Base-by-base conservation (phyloP, 1,140 invertebrate species). In the Pogonomyrmex californicus region DNA sequence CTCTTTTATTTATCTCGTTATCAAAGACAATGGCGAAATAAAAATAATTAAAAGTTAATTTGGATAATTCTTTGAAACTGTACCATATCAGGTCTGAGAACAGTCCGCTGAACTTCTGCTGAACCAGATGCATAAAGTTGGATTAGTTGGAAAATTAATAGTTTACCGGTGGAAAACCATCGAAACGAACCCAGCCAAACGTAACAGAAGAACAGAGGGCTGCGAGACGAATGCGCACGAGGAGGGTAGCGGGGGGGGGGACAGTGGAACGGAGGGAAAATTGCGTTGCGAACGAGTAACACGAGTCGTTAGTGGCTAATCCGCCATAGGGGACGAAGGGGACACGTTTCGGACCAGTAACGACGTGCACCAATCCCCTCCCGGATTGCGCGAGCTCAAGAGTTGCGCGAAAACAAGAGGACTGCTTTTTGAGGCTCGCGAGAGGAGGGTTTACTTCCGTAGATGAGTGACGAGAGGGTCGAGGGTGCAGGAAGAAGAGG, bases 221-320 rank as follows among this genome's bases (percentile, higher is more conserved):
- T n/a, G 77, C 41, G 44, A 63, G 36, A 38, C 14, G 14, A 17
- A 23, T 1, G 36, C 7, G 4, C 9, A 7, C 63, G 41, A 23
- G 1, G 4, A 30, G 23, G 14, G 36, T 1, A 36, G 54, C 51
- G 36, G 30, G 51, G 1, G 63, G 47, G 54, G 49, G 54, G 44
- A 14, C 6, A 41, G 51, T 7, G 63, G 62, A 36, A 62, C 41
- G 65, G 56, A 75, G 78, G 86, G 85, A 89, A 93, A 93, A 94
- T 93, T 93, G 92, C 93, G 88, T 93, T 86, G 91, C 91, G 88
- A 93, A 92, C 87, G 92, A 91, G 91, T 91, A 92, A 92, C 93
- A 93, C 92, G 91, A 93, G 90, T 93, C 93, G 93, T 94, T 93
- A 94, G 92, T 88, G 92, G 91, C 93, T 94, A 93, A 94, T 94